These are phyloP conservation scores for Rhincodon typus DNA, from an alignment of 2,797 vertebrate species.

Conservation along the genomic window DNA sequence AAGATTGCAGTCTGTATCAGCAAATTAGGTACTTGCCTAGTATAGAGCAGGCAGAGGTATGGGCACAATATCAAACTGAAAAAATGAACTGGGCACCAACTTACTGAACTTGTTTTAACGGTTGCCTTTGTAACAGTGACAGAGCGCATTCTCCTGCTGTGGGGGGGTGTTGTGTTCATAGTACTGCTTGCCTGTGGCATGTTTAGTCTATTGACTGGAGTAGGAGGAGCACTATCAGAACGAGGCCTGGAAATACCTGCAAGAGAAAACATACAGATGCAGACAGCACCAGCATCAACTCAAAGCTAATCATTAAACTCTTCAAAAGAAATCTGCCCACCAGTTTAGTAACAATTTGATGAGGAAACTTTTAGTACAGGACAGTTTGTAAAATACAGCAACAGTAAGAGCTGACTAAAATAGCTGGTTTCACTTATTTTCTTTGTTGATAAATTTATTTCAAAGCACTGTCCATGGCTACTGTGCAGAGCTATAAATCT, in stretches of 20 bases:
- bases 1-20: too few relatives aligned
- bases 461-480: neutral
- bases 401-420: conserved; percentile 37
- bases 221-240: conserved; percentile 82
- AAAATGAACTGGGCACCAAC: conserved; percentile 42
- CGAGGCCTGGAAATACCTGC: conserved; percentile 81
- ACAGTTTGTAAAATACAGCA: conserved; percentile 22
- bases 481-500: conserved; percentile 19
- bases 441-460: conserved; percentile 1
- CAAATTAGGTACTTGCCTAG: neutral
- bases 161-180: conserved; percentile 76
- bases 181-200: conserved; percentile 61
- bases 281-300: conserved; percentile 4
- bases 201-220: conserved; percentile 73
- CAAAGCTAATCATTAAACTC: neutral
- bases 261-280: conserved; percentile 27
- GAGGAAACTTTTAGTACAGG: conserved; percentile 23
- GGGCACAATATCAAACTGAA: neutral
- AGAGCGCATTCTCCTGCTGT: conserved; percentile 79
- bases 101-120: conserved; percentile 83
- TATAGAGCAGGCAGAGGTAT: neutral
- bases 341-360: conserved; percentile 18
- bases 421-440: neutral
- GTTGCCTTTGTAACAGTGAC: conserved; percentile 81
- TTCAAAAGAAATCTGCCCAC: conserved; percentile 16